Evolutionary conservation across 1,140 invertebrate species (phyloP), one percentile per base, ranked within the genome.

Genomic region (Gonioctena quinquepunctata): DNA sequence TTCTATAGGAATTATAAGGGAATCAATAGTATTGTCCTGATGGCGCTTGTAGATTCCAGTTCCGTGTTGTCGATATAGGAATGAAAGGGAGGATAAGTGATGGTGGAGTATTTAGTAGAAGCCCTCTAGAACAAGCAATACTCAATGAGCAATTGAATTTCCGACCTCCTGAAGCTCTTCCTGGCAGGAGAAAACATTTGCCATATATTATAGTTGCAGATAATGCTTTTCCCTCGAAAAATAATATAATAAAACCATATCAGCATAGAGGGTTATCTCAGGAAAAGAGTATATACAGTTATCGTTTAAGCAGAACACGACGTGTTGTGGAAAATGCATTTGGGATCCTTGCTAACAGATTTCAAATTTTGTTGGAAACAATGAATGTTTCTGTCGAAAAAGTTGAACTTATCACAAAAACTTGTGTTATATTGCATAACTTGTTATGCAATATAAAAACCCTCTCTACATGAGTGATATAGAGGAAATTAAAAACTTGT

Each of bases 221-320:
- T 75, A 83, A 85, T 66, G 85, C 83, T 25, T 88, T 87, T 75
- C 80, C 84, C 19, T 69, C 87, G 49, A 77, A 75, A 42, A 67
- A 68, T 61, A 77, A 82, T 63, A 62, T 87, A 63, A 80, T 87
- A 79, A 84, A 82, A 65, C 83, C 84, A 67, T 87, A 81, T 71
- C 73, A 75, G 19, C 28, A 75, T 73, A 18, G 77, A 26, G 60
- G 70, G 76, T 66, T 84, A 18, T 72, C 70, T 28, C 56, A 76
- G 6, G 60, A 80, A 66, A 68, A 86, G 76, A 76, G 76, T 67
- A 77, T 86, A 50, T 87, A 82, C 74, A 86, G 88, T 70, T 87
- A 87, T 66, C 73, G 81, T 56, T 70, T 84, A 65, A 81, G 73
- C 26, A 69, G 83, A 66, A 78, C 78, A 49, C 75, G 82, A 66